phyloP scores from a whole-genome alignment of 2,888 invertebrate species.

The Conomelus anceps region DNA sequence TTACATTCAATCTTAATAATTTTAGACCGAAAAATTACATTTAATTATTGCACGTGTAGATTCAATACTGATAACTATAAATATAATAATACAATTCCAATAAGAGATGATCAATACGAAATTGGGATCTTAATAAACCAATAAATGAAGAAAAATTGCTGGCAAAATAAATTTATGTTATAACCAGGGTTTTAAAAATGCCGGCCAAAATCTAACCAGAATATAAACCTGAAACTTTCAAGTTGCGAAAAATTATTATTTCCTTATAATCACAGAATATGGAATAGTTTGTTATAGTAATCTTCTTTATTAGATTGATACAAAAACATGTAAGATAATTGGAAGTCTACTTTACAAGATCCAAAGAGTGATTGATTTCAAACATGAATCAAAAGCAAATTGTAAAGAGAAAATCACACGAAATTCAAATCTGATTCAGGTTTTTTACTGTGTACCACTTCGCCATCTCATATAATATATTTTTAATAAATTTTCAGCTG shows the following conservation, averaged over 20 bases:
- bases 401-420: no score
- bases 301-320: background rate
- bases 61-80: background rate
- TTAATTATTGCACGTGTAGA: background rate
- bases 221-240: background rate
- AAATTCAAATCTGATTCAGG: no score
- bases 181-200: background rate
- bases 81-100: background rate
- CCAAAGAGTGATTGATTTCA: no score
- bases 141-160: background rate
- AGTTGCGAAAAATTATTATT: background rate
- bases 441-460: no score
- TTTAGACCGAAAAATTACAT: background rate
- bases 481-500: no score
- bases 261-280: background rate
- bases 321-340: background rate
- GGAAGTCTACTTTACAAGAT: background rate
- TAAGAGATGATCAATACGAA: background rate
- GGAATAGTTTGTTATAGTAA: no score
- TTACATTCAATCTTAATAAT: background rate
- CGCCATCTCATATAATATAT: no score
- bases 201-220: background rate
- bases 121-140: background rate
- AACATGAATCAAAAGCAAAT: no score
- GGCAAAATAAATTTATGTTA: background rate